Conservation (phyloP, 2,797 vertebrate species). For the Arctocebus calabarensis region DNA sequence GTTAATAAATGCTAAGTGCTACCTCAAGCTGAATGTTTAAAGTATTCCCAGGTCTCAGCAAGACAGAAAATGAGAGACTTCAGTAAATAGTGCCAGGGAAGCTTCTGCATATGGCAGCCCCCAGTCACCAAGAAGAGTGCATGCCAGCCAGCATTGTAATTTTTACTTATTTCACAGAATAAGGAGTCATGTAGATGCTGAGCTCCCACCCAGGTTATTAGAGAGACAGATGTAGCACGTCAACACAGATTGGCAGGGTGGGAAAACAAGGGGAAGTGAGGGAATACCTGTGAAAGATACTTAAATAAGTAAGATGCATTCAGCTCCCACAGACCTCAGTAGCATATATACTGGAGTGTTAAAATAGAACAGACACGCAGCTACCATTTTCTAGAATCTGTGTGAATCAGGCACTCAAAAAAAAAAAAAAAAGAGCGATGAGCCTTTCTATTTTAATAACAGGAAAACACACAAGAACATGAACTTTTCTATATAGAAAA, state of each 20-base stretch:
- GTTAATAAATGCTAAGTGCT: slow-evolving; percentile 45
- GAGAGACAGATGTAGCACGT: slow-evolving; percentile 55
- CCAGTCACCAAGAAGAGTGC: neutral
- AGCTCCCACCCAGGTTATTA: slow-evolving; percentile 43
- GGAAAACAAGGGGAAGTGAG: slow-evolving; percentile 13
- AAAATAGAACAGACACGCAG: slow-evolving; percentile 37
- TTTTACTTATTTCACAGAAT: slow-evolving; percentile 25
- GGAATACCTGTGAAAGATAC: slow-evolving; percentile 62
- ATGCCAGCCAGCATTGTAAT: slow-evolving; percentile 34
- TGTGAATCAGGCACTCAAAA: slow-evolving; percentile 1
- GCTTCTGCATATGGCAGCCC: neutral
- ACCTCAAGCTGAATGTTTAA: slow-evolving; percentile 5
- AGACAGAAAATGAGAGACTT: slow-evolving; percentile 42
- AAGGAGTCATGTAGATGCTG: neutral
- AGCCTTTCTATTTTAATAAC: slow-evolving; percentile 69
- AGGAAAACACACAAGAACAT: slow-evolving; percentile 25
- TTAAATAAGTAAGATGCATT: slow-evolving; percentile 46
- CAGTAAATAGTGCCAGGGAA: slow-evolving; percentile 21
- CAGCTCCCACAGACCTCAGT: neutral
- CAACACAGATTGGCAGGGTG: slow-evolving; percentile 52
- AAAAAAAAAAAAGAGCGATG: neutral
- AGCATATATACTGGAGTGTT: neutral
- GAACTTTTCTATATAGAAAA: slow-evolving; percentile 47
- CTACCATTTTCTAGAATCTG: slow-evolving; percentile 7
- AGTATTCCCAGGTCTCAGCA: slow-evolving; percentile 69